phyloP scores from a whole-genome alignment of 2,113 vertebrate genomes.

The Xenotilapia flavipinnis region DNA sequence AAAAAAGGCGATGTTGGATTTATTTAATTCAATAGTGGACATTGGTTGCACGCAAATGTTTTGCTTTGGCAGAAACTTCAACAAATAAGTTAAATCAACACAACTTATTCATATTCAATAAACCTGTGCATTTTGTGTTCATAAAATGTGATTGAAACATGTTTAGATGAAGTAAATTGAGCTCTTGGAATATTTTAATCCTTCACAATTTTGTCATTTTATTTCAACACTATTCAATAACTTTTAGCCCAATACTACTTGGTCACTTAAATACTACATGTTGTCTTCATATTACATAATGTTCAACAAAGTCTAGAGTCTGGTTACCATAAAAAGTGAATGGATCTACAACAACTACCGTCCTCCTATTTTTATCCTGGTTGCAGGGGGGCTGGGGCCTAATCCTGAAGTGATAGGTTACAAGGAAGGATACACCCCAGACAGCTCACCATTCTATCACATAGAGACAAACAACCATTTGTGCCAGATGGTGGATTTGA shows the following conservation, averaged over 20 bases:
- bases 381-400: background rate
- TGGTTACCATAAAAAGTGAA: background rate
- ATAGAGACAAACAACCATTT: background rate
- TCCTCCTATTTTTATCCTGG: background rate
- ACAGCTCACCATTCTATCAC: background rate
- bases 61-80: background rate
- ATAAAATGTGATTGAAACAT: rapidly evolving
- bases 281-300: background rate
- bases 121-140: background rate
- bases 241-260: background rate
- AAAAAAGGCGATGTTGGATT: background rate
- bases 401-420: background rate
- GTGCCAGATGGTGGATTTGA: background rate
- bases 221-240: background rate
- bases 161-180: background rate
- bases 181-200: background rate
- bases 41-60: background rate
- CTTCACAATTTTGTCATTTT: background rate
- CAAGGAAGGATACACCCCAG: background rate
- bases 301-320: background rate
- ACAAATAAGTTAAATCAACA: background rate
- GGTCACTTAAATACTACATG: background rate
- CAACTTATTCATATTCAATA: background rate
- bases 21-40: background rate
- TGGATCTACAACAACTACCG: background rate